Conservation (phyloP, 2,888 invertebrate species). For the Lutraria lutraria region DNA sequence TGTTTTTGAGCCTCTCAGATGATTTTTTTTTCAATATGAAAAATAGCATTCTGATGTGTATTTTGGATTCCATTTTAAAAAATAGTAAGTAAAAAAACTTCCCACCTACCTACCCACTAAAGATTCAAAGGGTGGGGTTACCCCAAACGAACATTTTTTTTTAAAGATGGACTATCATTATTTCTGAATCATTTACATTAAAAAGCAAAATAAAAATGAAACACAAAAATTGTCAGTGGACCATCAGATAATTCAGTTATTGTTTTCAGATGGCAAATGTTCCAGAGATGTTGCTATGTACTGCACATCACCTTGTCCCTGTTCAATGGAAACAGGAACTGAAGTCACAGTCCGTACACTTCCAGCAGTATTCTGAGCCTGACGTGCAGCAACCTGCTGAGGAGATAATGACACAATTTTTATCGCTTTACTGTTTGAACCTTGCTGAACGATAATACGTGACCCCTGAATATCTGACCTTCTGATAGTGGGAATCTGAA, state of each 20-base stretch:
- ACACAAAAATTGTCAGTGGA: neutral
- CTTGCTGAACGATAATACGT: constrained; percentile 36
- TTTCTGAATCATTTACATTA: too few species aligned
- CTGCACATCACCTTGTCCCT: neutral
- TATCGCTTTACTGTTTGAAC: constrained; percentile 24
- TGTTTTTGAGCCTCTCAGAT: too few species aligned
- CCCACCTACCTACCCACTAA: too few species aligned
- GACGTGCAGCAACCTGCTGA: neutral
- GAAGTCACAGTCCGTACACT: neutral
- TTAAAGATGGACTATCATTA: too few species aligned
- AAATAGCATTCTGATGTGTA: too few species aligned
- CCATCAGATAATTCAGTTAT: neutral
- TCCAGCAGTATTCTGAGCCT: neutral
- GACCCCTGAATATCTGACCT: neutral
- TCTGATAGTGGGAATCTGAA: constrained; percentile 31
- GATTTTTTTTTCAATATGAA: too few species aligned
- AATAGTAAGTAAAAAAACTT: too few species aligned
- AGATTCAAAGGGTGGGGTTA: too few species aligned
- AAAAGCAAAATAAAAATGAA: too few species aligned
- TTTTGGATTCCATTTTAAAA: too few species aligned
- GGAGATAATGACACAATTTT: constrained; percentile 26
- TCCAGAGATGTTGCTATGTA: neutral
- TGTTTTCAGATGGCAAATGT: neutral
- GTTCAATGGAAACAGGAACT: constrained; percentile 14
- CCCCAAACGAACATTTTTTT: too few species aligned